Evolutionary conservation across 2,888 invertebrate species (phyloP), one percentile per base, ranked within the genome.

Genomic region (Drosophila mayaguana): DNA sequence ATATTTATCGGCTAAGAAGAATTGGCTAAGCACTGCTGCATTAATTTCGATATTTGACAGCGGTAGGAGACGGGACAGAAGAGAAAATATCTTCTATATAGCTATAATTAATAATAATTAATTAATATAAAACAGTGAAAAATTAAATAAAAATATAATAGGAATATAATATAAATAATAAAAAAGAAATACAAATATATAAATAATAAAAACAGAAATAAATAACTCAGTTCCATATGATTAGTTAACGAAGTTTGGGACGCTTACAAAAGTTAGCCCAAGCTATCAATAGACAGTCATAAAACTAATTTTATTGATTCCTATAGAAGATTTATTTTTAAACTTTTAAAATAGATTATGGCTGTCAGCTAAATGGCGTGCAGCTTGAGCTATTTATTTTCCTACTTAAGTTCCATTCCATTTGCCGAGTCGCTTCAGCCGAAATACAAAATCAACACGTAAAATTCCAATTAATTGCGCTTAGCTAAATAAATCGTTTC

Each of bases 401-500:
- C 18, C 46, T 36, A 54, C 40, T 59, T 32, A 43, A 55, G 36
- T 32, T 18, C 12, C 45, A 61, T 36, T 63, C 42, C 59, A 18
- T 72, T 72, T 43, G 48, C 18, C 16, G 42, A 45, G 9, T 28
- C 51, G 28, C 55, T 50, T 64, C 61, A 59, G 65, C 38, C 34
- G 16, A 57, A 63, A 36, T 63, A 64, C 62, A 81, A 90, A 90
- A 89, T 89, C 90, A 87, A 87, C 90, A 87, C 90, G 86, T 90
- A 87, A 90, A 87, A 90, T 81, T 87, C 88, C 90, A 89, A 87
- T 87, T 87, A 89, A 90, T 90, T 87, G 68, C 80, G 88, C 84
- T 87, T 83, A 87, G 88, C 81, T 84, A 89, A 90, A 90, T 89
- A 87, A 87, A 90, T 90, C 90, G 86, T 83, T 87, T 89, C 88